phyloP scores from a whole-genome alignment of 2,888 invertebrate genomes.

The Spodoptera picta region DNA sequence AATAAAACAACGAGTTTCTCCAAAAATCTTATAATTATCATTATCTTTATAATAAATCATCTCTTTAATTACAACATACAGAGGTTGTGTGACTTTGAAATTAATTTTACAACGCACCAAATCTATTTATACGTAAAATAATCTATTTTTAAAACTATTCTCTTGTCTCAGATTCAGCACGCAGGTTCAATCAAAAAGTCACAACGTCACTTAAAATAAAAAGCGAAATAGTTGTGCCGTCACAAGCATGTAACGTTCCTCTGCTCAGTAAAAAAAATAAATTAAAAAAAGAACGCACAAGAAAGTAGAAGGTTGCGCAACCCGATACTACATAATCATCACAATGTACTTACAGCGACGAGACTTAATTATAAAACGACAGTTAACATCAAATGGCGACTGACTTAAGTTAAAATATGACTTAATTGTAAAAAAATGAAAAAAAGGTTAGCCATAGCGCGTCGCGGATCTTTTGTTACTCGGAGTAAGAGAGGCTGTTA shows the following conservation, averaged over 20 bases:
- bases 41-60: slow-evolving; percentile 64
- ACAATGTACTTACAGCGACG: slow-evolving; percentile 64
- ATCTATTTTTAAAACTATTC: slow-evolving; percentile 36
- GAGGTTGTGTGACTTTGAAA: slow-evolving; percentile 47
- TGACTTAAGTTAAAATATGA: slow-evolving; percentile 79
- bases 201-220: slow-evolving; percentile 47
- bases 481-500: slow-evolving; percentile 49
- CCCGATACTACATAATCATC: slow-evolving; percentile 63
- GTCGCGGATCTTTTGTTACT: slow-evolving; percentile 44
- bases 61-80: slow-evolving; percentile 58
- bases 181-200: slow-evolving; percentile 22
- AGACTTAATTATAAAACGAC: slow-evolving; percentile 71
- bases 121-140: slow-evolving; percentile 41
- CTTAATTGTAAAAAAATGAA: slow-evolving; percentile 68
- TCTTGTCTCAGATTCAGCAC: slow-evolving; percentile 42
- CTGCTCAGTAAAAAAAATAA: slow-evolving; percentile 56
- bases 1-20: slow-evolving; percentile 70
- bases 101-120: slow-evolving; percentile 32
- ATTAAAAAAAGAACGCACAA: slow-evolving; percentile 51
- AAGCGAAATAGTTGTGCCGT: slow-evolving; percentile 62
- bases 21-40: slow-evolving; percentile 71
- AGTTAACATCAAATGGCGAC: slow-evolving; percentile 83
- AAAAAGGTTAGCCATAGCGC: slow-evolving; percentile 69
- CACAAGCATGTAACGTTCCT: slow-evolving; percentile 57
- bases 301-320: slow-evolving; percentile 63